Conservation (phyloP, 2,888 invertebrate genomes). For the Lochmaea crataegi region DNA sequence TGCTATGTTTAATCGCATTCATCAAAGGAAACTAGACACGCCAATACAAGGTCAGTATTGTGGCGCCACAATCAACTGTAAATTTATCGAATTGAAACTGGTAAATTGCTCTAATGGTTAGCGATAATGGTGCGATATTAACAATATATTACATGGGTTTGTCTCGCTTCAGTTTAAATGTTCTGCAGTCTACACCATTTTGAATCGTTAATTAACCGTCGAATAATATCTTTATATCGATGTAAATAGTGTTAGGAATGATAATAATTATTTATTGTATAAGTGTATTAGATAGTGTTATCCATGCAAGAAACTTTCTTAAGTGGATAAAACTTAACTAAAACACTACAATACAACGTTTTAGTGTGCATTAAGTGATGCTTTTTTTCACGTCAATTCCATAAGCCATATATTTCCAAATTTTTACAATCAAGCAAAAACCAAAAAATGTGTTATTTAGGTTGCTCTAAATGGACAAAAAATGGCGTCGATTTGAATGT, state of each 20-base stretch:
- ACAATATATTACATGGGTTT: background rate
- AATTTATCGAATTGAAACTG: slow-evolving; percentile 33
- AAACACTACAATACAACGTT: too few species aligned
- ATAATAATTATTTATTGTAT: too few species aligned
- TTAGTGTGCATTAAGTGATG: too few species aligned
- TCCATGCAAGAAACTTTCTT: too few species aligned
- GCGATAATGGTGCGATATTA: background rate
- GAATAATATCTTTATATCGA: background rate
- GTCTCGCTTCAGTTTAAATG: background rate
- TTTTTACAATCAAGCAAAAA: too few species aligned
- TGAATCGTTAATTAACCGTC: background rate
- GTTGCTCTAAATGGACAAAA: too few species aligned
- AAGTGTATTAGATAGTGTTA: too few species aligned
- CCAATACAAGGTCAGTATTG: slow-evolving; percentile 50
- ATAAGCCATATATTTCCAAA: too few species aligned
- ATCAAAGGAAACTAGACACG: slow-evolving; percentile 32
- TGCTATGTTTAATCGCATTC: background rate
- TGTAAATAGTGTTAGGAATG: background rate
- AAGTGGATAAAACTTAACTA: too few species aligned
- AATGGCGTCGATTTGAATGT: too few species aligned
- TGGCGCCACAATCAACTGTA: slow-evolving; percentile 53
- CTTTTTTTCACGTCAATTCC: too few species aligned
- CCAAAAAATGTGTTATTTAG: too few species aligned
- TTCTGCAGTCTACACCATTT: background rate
- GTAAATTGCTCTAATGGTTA: slow-evolving; percentile 11